Conservation (phyloP, 2,888 invertebrate species). For the Dicycla oo region DNA sequence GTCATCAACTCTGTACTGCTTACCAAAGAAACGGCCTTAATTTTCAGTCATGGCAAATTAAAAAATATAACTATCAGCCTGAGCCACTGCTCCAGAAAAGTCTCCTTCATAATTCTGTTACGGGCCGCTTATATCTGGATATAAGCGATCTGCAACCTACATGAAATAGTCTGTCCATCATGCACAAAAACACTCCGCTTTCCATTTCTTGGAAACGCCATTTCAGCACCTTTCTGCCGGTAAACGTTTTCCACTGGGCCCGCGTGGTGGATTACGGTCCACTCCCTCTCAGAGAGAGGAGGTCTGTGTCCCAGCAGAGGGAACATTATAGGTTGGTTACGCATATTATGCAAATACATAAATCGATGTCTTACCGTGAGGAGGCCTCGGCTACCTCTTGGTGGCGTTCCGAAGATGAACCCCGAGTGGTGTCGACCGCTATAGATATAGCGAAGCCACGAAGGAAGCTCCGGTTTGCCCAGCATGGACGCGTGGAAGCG, state of each 20-base stretch:
- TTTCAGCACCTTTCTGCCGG: background rate
- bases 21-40: background rate
- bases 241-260: background rate
- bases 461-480: slow-evolving; percentile 95
- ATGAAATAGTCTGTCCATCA: background rate
- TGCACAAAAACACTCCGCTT: background rate
- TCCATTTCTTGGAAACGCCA: background rate
- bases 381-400: slow-evolving; percentile 86
- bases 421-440: slow-evolving; percentile 94
- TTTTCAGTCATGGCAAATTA: no score
- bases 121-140: no score
- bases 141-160: no score
- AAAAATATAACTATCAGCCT: no score
- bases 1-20: background rate
- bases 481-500: slow-evolving; percentile 94
- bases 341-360: background rate
- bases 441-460: slow-evolving; percentile 96
- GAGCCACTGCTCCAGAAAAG: background rate
- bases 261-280: no score
- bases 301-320: no score
- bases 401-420: slow-evolving; percentile 96
- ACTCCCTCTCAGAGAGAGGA: no score
- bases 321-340: no score
- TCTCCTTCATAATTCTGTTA: background rate
- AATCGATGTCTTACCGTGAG: slow-evolving; percentile 74